Evolutionary conservation across 2,797 vertebrate genomes (phyloP), one percentile per base, ranked within the genome.

Genomic region (Alosa sapidissima): DNA sequence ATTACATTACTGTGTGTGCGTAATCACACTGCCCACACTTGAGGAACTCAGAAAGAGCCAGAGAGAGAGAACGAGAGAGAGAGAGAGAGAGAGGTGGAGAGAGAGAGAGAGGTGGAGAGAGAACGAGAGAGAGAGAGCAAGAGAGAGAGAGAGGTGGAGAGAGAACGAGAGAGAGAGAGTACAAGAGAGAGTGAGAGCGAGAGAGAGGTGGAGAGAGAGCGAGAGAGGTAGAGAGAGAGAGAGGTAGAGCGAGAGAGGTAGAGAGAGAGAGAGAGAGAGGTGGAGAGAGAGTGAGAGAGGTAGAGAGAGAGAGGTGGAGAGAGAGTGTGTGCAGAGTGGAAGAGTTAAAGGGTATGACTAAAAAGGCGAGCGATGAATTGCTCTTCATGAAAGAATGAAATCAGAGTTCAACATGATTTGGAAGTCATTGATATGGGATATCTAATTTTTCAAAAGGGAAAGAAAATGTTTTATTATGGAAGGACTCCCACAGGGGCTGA

Each of bases 21-120:
- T 98, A 99, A 99, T 99, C 97, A 98, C 95, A 96, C 97, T 97
- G 97, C 96, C 97, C 97, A 98, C 97, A 98, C 97, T 98, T 96
- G 94, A 94, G 93, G 90, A 28, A 92, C 93, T 91, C 93, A 89
- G 90, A 87, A 88, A 85, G 85, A 88, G 83, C 86, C 82, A 82
- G 65, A 82, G 86, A 81, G 75, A 87, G 81, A 83, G 84, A 88
- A 86, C 84, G 82, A 83, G n/a, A 47, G 28, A 7, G 58, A 7
- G 60, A 28, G 24, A 28, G 60, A 10, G 60, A 65, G 28, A 36
- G 65, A 72, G 28, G 41, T 36, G 55, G 58, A 84, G 84, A 84
- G 84, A 84, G 85, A 75, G 83, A n/a, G n/a, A n/a, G n/a, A n/a
- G n/a, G n/a, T n/a, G n/a, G n/a, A n/a, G n/a, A 81, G 41, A 49